phyloP scores from a whole-genome alignment of 2,113 vertebrate species.

The Cinclus mexicanus region DNA sequence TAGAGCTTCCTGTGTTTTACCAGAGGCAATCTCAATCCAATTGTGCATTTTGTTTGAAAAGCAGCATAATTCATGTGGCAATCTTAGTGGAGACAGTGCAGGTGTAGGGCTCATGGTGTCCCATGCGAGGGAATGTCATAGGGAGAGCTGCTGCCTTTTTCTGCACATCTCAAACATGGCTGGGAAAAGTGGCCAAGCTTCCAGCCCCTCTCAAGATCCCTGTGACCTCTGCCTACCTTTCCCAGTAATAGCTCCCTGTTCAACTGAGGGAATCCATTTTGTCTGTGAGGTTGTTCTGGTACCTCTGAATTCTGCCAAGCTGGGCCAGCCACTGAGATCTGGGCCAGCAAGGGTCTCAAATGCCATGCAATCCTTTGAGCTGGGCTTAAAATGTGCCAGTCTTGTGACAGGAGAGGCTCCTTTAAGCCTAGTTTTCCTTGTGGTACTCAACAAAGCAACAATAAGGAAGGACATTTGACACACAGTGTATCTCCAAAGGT shows the following conservation, averaged over 20 bases:
- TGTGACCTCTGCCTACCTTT: background rate
- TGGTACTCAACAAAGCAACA: background rate
- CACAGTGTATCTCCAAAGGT: background rate
- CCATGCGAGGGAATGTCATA: accelerated
- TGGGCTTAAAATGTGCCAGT: background rate
- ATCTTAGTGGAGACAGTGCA: background rate
- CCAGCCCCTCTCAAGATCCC: background rate
- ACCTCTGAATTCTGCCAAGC: background rate
- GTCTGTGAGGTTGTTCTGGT: background rate
- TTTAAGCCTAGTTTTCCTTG: background rate
- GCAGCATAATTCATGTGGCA: background rate
- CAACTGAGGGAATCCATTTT: background rate
- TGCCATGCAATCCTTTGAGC: background rate
- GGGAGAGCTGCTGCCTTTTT: background rate
- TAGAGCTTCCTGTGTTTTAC: background rate
- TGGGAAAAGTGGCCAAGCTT: background rate
- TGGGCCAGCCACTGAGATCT: background rate
- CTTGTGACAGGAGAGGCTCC: background rate
- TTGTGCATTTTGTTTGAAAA: background rate
- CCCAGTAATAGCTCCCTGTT: background rate
- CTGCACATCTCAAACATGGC: accelerated
- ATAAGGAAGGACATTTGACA: background rate
- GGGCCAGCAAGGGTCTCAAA: background rate
- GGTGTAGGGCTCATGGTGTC: background rate
- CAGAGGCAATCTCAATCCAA: background rate